A percentile compares a stretch with the other conserved stretches of the same genome.
Conservation (phyloP, 2,888 invertebrate species). For the Hyposoter dolosus region DNA sequence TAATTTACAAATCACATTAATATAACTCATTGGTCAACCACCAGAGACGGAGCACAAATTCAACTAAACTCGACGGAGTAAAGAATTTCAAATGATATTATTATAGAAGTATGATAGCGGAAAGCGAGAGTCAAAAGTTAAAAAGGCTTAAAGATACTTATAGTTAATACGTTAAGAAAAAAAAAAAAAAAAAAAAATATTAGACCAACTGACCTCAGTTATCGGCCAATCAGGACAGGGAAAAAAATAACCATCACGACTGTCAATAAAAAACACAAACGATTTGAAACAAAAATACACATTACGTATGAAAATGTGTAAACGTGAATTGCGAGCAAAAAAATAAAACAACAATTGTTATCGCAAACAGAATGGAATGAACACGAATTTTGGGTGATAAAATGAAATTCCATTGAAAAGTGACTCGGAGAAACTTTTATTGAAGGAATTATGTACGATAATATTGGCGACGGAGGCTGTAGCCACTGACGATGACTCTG, state of each 20-base stretch:
- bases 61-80: constrained; percentile 8
- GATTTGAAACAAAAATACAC: background rate
- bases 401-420: background rate
- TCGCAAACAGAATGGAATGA: background rate
- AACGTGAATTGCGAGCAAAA: constrained; percentile 6
- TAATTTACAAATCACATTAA: background rate
- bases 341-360: constrained; percentile 42
- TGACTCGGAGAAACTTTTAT: background rate
- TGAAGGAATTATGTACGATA: background rate
- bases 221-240: constrained; percentile 15
- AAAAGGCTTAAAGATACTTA: constrained; percentile 48
- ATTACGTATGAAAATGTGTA: constrained; percentile 16
- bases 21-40: constrained; percentile 6
- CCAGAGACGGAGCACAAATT: constrained; percentile 10
- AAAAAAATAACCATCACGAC: background rate
- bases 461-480: background rate
- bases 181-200: background rate
- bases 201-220: constrained; percentile 23
- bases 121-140: constrained; percentile 31
- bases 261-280: constrained; percentile 15
- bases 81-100: constrained; percentile 2
- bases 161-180: constrained; percentile 38
- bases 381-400: background rate
- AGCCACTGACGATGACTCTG: background rate
- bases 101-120: constrained; percentile 27